Base-by-base conservation (phyloP, 1,140 invertebrate species). In the Melitaea cinxia region DNA sequence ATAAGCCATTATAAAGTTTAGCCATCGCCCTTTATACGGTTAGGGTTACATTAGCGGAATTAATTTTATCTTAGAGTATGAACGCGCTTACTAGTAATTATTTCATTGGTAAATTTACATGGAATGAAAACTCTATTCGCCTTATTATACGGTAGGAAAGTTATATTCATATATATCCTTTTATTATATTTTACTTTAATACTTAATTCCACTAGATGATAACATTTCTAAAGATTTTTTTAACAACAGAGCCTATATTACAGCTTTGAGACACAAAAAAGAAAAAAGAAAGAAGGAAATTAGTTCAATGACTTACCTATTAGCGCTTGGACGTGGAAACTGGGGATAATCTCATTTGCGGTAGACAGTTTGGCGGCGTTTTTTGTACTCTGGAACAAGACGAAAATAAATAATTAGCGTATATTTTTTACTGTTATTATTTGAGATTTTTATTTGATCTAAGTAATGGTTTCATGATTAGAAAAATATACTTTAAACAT, bases 281-380 rank as follows among this genome's bases (percentile, higher is more conserved):
- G n/a, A n/a, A n/a, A n/a, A n/a, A n/a, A n/a, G n/a, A n/a, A n/a
- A n/a, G n/a, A n/a, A n/a, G n/a, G n/a, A n/a, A n/a, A n/a, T n/a
- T n/a, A n/a, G n/a, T n/a, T n/a, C n/a, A 14, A 37, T 10, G 12
- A 71, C 85, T 86, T 80, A 91, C 88, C 88, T 88, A 91, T 91
- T 85, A 91, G 82, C 85, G 88, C 84, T 87, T 88, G 75, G 79
- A 88, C 78, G 86, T 89, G 85, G 79, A 82, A 85, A 73, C 73
- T 82, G 75, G 75, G 73, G 81, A 86, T 85, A 82, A 91, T 82
- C 77, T 89, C 88, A 91, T 91, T 89, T 84, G 88, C 86, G 86
- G 86, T 91, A 91, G 88, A 86, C 88, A 91, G 88, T 81, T 91
- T 91, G 88, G 85, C 88, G 86, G 85, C 85, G 85, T 77, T 80